Evolutionary conservation across 2,797 vertebrate genomes (phyloP).

Genomic region (Hybognathus amarus): DNA sequence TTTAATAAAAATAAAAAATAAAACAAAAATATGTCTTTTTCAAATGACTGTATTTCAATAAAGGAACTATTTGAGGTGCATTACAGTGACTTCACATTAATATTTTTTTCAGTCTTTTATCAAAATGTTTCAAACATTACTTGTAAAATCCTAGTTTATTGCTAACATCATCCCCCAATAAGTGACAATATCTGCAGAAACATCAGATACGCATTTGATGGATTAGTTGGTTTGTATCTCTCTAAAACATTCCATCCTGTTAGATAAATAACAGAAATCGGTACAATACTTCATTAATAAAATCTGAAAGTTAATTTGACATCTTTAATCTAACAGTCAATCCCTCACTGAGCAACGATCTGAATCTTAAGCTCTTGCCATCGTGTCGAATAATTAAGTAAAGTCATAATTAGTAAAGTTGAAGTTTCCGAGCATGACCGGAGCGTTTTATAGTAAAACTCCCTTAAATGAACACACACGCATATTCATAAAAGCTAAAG

Average conservation of each 20-base stretch:
- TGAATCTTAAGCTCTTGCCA: neutral
- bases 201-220: neutral
- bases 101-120: neutral
- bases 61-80: no score
- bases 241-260: neutral
- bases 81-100: neutral
- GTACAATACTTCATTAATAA: neutral
- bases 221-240: neutral
- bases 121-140: neutral
- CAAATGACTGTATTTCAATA: no score
- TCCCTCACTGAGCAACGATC: neutral
- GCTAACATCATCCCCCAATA: neutral
- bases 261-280: neutral
- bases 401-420: neutral
- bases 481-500: neutral
- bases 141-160: neutral
- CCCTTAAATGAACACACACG: neutral
- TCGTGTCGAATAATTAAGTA: neutral
- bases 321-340: neutral
- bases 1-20: no score
- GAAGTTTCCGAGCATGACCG: neutral
- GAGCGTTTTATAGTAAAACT: neutral
- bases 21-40: no score
- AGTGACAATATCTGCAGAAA: neutral
- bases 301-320: neutral